A percentile compares a stretch with the other conserved stretches of the same genome.
phyloP scores from a whole-genome alignment of 2,113 vertebrate species.

The Xiphophorus hellerii region DNA sequence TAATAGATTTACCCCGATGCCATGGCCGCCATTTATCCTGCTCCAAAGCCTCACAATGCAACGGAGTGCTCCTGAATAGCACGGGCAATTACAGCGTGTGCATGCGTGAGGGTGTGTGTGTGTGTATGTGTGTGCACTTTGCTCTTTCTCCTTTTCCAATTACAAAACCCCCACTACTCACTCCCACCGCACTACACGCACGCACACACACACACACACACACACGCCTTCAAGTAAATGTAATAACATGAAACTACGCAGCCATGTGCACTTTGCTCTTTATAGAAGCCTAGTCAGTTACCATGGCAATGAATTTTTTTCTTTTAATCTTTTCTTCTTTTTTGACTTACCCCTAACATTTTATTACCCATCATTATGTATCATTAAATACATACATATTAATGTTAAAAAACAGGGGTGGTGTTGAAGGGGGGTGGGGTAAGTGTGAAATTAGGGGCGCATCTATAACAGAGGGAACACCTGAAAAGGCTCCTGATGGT shows the following conservation, averaged over 20 bases:
- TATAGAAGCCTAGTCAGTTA: slow-evolving; percentile 87
- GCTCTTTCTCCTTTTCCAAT: slow-evolving; percentile 57
- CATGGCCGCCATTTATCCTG: slow-evolving; percentile 96
- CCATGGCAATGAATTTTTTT: slow-evolving; percentile 88
- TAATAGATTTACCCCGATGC: slow-evolving; percentile 94
- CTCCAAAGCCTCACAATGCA: slow-evolving; percentile 95
- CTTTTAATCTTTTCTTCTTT: slow-evolving; percentile 67
- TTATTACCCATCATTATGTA: slow-evolving; percentile 95
- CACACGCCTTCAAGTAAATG: slow-evolving; percentile 88
- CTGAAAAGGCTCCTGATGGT: slow-evolving; percentile 73
- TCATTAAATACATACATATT: slow-evolving; percentile 98
- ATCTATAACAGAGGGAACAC: slow-evolving; percentile 72
- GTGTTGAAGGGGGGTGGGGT: slow-evolving; percentile 53
- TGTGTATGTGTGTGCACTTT: slow-evolving; percentile 1
- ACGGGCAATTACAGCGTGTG: slow-evolving; percentile 93
- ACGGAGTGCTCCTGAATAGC: slow-evolving; percentile 90
- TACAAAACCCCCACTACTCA: slow-evolving; percentile 63
- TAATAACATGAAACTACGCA: slow-evolving; percentile 89
- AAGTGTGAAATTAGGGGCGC: slow-evolving; percentile 60
- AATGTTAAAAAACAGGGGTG: slow-evolving; percentile 86
- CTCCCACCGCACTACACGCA: slow-evolving; percentile 50
- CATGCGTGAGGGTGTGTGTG: slow-evolving; percentile 75
- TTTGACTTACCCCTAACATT: slow-evolving; percentile 88
- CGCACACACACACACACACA: slow-evolving; percentile 69
- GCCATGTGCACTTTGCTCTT: slow-evolving; percentile 89